Base-by-base conservation (phyloP, 2,888 invertebrate species). In the Ganaspis brasiliensis region DNA sequence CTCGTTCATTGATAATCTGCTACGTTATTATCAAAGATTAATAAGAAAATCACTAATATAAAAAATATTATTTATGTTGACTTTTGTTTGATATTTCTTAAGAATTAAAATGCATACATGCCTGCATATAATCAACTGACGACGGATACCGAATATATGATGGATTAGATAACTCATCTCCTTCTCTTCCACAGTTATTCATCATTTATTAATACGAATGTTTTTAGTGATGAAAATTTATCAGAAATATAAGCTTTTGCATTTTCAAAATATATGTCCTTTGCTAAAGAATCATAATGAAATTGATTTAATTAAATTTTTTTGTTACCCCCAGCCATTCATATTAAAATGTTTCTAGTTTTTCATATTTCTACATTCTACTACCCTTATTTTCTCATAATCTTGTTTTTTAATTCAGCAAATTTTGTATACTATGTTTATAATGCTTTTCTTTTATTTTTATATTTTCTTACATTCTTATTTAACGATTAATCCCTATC, bases 151-250 rank as follows among this genome's bases (percentile, higher is more conserved):
- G 19, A 52, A 52, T 19, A 52, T 16, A 52, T 16, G 52, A 52
- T 16, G 52, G 52, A 52, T 52, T 52, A 52, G 52, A 52, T 52
- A 52, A 52, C 52, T 52, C 52, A 19, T 52, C 16, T 52, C 52
- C 52, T 52, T 16, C 52, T 52, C 52, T 52, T 52, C 19, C 19
- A 52, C 19, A 52, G n/a, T 52, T 52, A 52, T 19, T 52, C 52
- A 8, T 52, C 19, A 52, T 19, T 52, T 52, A 16, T 16, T 52
- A 16, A 52, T 52, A 19, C n/a, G 14, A n/a, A 49, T 40, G 1
- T 40, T 6, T 40, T 14, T 3, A 14, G 3, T 2, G 5, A 49
- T 49, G 14, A 49, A 49, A 49, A n/a, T n/a, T 49, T n/a, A n/a
- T n/a, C n/a, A n/a, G n/a, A n/a, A n/a, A n/a, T n/a, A n/a, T n/a